Conservation (phyloP, 2,113 vertebrate species). For the Natator depressus region DNA sequence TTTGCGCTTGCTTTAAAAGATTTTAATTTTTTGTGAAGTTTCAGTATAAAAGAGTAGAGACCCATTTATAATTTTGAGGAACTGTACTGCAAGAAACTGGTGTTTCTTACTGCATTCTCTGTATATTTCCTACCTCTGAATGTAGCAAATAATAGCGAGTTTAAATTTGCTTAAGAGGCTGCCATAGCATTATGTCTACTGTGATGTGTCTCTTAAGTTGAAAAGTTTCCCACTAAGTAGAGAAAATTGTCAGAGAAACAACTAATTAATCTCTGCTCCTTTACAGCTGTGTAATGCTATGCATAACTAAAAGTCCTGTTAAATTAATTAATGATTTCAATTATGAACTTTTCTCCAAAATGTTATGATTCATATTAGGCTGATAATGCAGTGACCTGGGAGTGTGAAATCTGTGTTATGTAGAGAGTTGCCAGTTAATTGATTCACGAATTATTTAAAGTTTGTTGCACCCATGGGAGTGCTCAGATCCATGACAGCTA, state of each 20-base stretch:
- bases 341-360: constrained; percentile 98
- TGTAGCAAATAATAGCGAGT: background rate
- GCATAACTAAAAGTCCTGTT: constrained; percentile 96
- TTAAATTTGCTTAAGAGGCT: constrained; percentile 43
- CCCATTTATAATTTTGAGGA: background rate
- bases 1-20: background rate
- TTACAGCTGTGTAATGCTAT: constrained; percentile 91
- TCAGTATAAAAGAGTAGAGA: background rate
- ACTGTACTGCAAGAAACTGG: background rate
- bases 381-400: constrained; percentile 90
- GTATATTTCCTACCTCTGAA: background rate
- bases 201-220: constrained; percentile 42
- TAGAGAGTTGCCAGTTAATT: constrained; percentile 95
- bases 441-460: constrained; percentile 99
- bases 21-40: background rate
- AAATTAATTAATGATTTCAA: constrained; percentile 98
- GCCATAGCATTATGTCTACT: constrained; percentile 9
- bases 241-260: constrained; percentile 81
- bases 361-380: constrained; percentile 92
- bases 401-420: constrained; percentile 94
- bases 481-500: constrained; percentile 85
- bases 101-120: background rate
- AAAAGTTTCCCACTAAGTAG: constrained; percentile 74
- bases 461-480: constrained; percentile 92
- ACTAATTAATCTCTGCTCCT: constrained; percentile 89